These are phyloP conservation scores for Megastigmus dorsalis DNA, from an alignment of 2,888 invertebrate species.

Conservation along the genomic window DNA sequence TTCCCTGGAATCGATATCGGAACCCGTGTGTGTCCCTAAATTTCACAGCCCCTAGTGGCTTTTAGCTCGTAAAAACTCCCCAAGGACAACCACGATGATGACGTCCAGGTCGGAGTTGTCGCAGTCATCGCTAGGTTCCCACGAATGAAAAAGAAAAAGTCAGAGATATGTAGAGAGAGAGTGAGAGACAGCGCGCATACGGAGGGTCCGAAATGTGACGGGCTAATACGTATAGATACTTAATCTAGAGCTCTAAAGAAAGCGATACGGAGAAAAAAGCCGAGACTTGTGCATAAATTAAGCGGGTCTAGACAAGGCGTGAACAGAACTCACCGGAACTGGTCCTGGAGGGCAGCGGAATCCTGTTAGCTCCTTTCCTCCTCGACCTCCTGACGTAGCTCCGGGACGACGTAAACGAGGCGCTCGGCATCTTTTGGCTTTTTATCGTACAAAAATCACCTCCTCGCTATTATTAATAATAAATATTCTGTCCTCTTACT, in stretches of 20 bases:
- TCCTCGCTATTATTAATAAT: not conserved
- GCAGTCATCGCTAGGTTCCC: slow-evolving; percentile 11
- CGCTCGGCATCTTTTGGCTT: slow-evolving; percentile 91
- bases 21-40: slow-evolving; percentile 2
- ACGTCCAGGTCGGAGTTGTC: not conserved
- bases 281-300: too few species aligned
- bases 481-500: not conserved
- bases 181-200: slow-evolving; percentile 35
- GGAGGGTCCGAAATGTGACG: slow-evolving; percentile 23
- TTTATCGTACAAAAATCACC: not conserved
- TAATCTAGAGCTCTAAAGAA: not conserved
- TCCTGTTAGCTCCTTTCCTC: slow-evolving; percentile 93
- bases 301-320: too few species aligned
- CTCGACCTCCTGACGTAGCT: slow-evolving; percentile 93
- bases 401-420: slow-evolving; percentile 94
- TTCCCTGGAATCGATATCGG: slow-evolving; percentile 51
- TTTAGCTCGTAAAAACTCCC: too few species aligned
- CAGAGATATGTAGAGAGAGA: slow-evolving; percentile 33
- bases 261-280: slow-evolving; percentile 35
- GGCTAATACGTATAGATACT: too few species aligned
- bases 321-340: slow-evolving; percentile 89
- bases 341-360: slow-evolving; percentile 87
- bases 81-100: too few species aligned
- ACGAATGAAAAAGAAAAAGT: not conserved
- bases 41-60: too few species aligned